A percentile compares a stretch with the other conserved stretches of the same genome.
These are phyloP conservation scores for Eulemur coronatus DNA, from an alignment of 2,797 vertebrate species.

Conservation along the genomic window DNA sequence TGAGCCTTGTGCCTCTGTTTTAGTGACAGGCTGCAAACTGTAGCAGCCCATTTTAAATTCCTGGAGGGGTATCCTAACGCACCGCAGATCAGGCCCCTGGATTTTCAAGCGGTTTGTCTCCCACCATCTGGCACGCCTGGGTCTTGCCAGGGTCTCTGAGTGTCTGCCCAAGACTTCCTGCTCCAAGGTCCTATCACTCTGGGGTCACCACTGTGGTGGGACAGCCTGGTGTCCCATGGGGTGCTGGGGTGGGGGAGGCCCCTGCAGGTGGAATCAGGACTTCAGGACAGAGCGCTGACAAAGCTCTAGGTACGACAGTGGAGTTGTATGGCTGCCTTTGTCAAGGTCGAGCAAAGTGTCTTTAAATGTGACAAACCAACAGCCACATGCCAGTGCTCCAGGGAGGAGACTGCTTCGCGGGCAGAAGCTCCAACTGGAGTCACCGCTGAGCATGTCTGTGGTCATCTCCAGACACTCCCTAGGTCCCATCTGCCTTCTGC, in stretches of 20 bases:
- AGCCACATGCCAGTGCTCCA: too few species aligned
- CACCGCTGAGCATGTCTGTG: too few species aligned
- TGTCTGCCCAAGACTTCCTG: neutral
- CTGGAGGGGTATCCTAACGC: neutral
- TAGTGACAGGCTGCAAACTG: neutral
- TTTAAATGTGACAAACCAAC: neutral
- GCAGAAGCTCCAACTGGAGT: fast-evolving
- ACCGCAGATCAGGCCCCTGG: neutral
- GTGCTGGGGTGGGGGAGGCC: neutral
- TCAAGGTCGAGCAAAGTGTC: neutral
- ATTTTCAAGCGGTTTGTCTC: neutral
- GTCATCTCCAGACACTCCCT: neutral
- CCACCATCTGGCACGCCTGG: neutral
- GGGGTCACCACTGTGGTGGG: neutral
- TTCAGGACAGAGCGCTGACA: neutral
- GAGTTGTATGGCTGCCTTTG: neutral
- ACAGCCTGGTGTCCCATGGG: neutral
- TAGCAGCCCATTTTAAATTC: neutral
- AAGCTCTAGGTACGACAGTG: fast-evolving
- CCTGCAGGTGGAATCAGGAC: too few species aligned
- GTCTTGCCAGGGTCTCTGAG: neutral
- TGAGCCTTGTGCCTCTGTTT: neutral
- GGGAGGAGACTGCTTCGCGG: fast-evolving
- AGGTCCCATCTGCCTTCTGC: neutral
- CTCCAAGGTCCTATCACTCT: neutral